A percentile compares a stretch with the other conserved stretches of the same genome.
phyloP scores from a whole-genome alignment of 2,113 vertebrate genomes.

The Grammomys surdaster region DNA sequence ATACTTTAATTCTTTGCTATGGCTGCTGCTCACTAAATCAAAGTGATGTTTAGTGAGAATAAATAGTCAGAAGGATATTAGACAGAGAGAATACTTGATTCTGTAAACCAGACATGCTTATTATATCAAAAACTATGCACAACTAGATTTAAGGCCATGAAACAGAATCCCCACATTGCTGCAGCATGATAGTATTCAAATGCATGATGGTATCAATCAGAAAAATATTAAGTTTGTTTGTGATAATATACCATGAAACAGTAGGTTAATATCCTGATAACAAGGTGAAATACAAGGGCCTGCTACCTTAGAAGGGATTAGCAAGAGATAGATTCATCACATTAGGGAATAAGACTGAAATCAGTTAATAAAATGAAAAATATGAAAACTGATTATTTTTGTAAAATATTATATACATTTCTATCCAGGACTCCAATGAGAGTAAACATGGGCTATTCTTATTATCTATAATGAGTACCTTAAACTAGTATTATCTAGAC shows the following conservation, averaged over 20 bases:
- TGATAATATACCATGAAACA: slow-evolving; percentile 30
- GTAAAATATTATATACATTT: slow-evolving; percentile 46
- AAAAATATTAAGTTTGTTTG: slow-evolving; percentile 42
- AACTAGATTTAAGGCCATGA: neutral
- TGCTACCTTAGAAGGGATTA: slow-evolving; percentile 42
- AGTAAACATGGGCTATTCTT: slow-evolving; percentile 55
- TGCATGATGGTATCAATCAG: neutral
- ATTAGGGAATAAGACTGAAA: slow-evolving; percentile 49
- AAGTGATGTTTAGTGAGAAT: slow-evolving; percentile 56
- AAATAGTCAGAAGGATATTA: slow-evolving; percentile 53
- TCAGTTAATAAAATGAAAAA: slow-evolving; percentile 64
- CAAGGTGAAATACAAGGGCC: slow-evolving; percentile 9
- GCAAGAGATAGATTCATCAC: slow-evolving; percentile 1
- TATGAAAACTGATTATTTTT: slow-evolving; percentile 61
- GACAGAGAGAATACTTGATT: slow-evolving; percentile 48
- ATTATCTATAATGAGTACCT: slow-evolving; percentile 56
- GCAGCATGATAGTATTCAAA: slow-evolving; percentile 42
- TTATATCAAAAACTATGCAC: slow-evolving; percentile 9
- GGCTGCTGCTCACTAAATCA: slow-evolving; percentile 62
- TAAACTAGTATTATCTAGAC: slow-evolving; percentile 72
- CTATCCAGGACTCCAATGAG: slow-evolving; percentile 49
- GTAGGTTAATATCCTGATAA: neutral
- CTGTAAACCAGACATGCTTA: slow-evolving; percentile 39
- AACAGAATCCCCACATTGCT: slow-evolving; percentile 6
- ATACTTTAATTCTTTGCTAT: slow-evolving; percentile 26